Base-by-base conservation (phyloP, 2,888 invertebrate genomes). In the Lochmaea capreae region DNA sequence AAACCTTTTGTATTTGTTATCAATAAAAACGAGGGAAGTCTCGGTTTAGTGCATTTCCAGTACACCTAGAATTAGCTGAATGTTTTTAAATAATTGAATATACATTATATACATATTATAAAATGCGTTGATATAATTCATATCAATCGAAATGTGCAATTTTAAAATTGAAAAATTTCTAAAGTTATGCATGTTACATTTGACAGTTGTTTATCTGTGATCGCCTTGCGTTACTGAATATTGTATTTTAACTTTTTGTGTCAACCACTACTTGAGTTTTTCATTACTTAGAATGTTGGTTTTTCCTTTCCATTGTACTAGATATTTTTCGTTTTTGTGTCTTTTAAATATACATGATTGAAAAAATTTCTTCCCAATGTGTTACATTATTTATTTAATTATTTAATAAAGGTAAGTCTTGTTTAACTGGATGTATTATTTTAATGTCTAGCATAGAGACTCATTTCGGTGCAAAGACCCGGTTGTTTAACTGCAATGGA, bases 51-150 rank as follows among this genome's bases (percentile, higher is more conserved):
- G 79, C 79, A 80, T 82, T 81, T 83, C 84, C 84, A 84, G 85
- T 85, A 85, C 85, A 77, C 78, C 79, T 86, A 86, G 86, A 84
- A 77, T 85, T 86, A 87, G 87, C 83, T 87, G 85, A 87, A 87
- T 87, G 87, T 87, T 87, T 87, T 87, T 86, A 86, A 86, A 86
- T 86, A 86, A 86, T 86, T 87, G 86, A 87, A 86, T 86, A 86
- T 86, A 86, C 85, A 85, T 86, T 86, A 86, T 86, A 87, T 86
- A 86, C 85, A 86, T 87, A 86, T 86, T 83, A 83, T 83, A 85
- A 82, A 85, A 86, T 84, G 85, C 86, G 85, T 87, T 87, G 86
- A 85, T 87, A 87, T 87, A 85, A 86, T 85, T 86, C 87, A 87
- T 87, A 87, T 87, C 87, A 87, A 87, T 84, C 85, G 85, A 86